Evolutionary conservation across 2,797 vertebrate species (phyloP).

Genomic region (Sylvilagus floridanus): DNA sequence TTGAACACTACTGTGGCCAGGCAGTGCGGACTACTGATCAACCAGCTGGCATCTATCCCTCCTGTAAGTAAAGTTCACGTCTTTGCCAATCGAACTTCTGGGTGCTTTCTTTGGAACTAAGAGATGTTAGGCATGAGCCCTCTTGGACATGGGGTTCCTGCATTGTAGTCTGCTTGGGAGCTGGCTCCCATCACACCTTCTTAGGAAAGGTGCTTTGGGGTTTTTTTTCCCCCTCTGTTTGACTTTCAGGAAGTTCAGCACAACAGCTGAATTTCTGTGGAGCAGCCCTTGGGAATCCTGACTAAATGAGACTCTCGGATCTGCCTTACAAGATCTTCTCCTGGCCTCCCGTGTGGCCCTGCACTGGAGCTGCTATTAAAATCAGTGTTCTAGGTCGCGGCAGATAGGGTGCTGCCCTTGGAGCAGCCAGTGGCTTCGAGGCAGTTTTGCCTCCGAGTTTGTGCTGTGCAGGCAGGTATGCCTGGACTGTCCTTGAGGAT

Average conservation of each 20-base stretch:
- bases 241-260: neutral
- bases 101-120: too few relatives aligned
- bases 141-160: too few relatives aligned
- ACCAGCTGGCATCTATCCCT: too few relatives aligned
- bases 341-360: too few relatives aligned
- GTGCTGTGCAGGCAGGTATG: rapidly evolving
- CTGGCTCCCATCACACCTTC: neutral
- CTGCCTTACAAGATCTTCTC: neutral
- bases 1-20: too few relatives aligned
- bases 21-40: too few relatives aligned
- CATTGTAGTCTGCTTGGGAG: too few relatives aligned
- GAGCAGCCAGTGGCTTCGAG: rapidly evolving
- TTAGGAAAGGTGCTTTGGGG: neutral
- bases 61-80: too few relatives aligned
- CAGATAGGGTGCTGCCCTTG: neutral
- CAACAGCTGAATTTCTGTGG: neutral
- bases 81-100: too few relatives aligned
- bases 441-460: neutral
- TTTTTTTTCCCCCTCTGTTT: neutral
- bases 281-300: neutral
- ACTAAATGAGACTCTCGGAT: neutral
- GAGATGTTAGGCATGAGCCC: too few relatives aligned
- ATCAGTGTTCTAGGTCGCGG: neutral
- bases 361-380: neutral
- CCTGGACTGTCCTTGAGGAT: too few relatives aligned